Percentiles rank a stretch among this genome's conserved stretches.
phyloP scores from a whole-genome alignment of 2,113 vertebrate genomes.

The Podarcis cretensis region DNA sequence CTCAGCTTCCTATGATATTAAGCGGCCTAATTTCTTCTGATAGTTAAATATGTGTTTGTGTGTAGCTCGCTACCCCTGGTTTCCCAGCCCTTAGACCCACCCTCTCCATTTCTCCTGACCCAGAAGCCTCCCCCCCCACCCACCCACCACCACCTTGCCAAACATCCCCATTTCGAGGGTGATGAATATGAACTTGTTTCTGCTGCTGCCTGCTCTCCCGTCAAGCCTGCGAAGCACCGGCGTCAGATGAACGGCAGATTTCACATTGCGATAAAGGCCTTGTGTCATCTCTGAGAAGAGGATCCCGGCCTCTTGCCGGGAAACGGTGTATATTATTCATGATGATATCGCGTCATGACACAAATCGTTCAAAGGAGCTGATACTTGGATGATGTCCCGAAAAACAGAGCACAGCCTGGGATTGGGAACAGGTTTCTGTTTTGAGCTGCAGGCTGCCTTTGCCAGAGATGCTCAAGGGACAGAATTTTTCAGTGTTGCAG shows the following conservation, averaged over 20 bases:
- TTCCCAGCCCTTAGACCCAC: no score
- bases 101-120: no score
- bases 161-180: no score
- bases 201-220: conserved; percentile 54
- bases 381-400: not conserved
- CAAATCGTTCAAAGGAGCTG: not conserved
- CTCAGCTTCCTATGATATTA: no score
- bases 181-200: conserved; percentile 69
- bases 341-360: not conserved
- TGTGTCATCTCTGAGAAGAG: conserved; percentile 64
- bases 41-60: no score
- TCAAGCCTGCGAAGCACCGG: conserved; percentile 48
- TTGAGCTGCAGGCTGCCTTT: not conserved
- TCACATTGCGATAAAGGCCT: conserved; percentile 71
- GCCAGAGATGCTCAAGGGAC: not conserved
- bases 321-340: conserved; percentile 64
- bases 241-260: conserved; percentile 70
- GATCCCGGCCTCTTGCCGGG: conserved; percentile 56
- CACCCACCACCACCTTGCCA: no score
- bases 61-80: no score
- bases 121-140: no score
- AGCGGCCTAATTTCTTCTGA: no score
- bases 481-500: not conserved
- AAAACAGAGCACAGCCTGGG: not conserved
- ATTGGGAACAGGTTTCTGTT: not conserved